Conservation (phyloP, 2,113 vertebrate species). For the Abramis brama region DNA sequence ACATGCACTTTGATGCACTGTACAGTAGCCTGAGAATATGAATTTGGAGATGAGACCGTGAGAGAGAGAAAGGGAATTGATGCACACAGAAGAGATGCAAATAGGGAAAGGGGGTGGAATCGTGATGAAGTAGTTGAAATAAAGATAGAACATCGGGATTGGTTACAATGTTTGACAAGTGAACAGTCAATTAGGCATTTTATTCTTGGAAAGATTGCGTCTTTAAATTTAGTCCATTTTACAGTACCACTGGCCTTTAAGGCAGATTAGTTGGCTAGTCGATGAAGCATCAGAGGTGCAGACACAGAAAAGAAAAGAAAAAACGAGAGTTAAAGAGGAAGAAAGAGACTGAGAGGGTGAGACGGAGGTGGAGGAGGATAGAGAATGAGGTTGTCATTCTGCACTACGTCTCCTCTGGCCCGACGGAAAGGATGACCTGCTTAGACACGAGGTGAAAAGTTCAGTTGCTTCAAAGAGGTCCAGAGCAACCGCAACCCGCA, state of each 20-base stretch:
- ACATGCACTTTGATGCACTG: conserved; percentile 61
- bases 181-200: neutral
- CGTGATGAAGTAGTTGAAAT: conserved; percentile 40
- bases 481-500: conserved; percentile 10
- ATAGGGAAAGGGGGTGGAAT: neutral
- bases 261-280: too few relatives aligned
- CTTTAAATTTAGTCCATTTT: neutral
- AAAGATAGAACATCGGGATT: conserved; percentile 27
- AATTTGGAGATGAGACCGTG: conserved; percentile 24
- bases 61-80: conserved; percentile 13
- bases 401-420: conserved; percentile 42
- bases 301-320: conserved; percentile 9
- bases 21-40: conserved; percentile 30
- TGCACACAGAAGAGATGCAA: neutral
- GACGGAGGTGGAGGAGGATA: conserved; percentile 43
- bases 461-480: conserved; percentile 55
- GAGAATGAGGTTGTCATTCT: conserved; percentile 57
- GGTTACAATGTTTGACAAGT: neutral
- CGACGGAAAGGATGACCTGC: conserved; percentile 50
- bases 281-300: conserved; percentile 45
- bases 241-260: too few relatives aligned
- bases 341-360: conserved; percentile 38
- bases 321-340: conserved; percentile 55
- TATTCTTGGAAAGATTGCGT: neutral
- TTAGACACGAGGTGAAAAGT: conserved; percentile 58